Evolutionary conservation across 1,140 invertebrate species (phyloP).

Genomic region (Gonatopus flavifemur): DNA sequence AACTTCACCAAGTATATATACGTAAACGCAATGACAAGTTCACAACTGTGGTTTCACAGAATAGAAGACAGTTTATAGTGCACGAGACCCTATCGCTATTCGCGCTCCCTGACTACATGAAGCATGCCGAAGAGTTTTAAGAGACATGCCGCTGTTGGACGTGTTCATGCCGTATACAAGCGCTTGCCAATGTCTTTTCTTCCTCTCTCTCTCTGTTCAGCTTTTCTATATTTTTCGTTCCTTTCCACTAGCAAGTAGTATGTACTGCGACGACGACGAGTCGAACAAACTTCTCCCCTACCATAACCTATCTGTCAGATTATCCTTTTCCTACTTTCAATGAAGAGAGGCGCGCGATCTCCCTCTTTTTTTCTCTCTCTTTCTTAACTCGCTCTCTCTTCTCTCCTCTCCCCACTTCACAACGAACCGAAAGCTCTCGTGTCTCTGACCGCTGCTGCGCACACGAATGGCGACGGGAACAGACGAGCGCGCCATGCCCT

Average conservation of each 20-base stretch:
- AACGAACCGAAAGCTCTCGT: constrained; percentile 26
- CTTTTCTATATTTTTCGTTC: background rate
- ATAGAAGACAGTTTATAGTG: no score
- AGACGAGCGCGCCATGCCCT: constrained; percentile 41
- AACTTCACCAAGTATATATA: no score
- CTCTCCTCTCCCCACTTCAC: constrained; percentile 1
- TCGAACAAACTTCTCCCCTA: no score
- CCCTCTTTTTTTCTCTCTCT: constrained; percentile 10
- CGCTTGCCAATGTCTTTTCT: constrained; percentile 28
- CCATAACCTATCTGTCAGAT: no score
- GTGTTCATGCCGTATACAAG: constrained; percentile 48
- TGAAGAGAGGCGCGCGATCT: no score
- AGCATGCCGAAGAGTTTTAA: constrained; percentile 51
- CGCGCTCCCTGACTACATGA: no score
- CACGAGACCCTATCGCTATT: no score
- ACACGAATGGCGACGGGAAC: constrained; percentile 42
- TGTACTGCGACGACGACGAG: no score
- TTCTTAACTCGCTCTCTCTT: background rate
- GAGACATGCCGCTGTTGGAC: constrained; percentile 50
- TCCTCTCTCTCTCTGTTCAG: constrained; percentile 14
- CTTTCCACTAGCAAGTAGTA: no score
- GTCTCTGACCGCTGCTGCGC: constrained; percentile 51
- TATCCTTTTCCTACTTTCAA: no score
- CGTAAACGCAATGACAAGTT: no score
- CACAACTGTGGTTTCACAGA: no score